phyloP scores from a whole-genome alignment of 2,888 invertebrate species.

The Ormyrus pomaceus region DNA sequence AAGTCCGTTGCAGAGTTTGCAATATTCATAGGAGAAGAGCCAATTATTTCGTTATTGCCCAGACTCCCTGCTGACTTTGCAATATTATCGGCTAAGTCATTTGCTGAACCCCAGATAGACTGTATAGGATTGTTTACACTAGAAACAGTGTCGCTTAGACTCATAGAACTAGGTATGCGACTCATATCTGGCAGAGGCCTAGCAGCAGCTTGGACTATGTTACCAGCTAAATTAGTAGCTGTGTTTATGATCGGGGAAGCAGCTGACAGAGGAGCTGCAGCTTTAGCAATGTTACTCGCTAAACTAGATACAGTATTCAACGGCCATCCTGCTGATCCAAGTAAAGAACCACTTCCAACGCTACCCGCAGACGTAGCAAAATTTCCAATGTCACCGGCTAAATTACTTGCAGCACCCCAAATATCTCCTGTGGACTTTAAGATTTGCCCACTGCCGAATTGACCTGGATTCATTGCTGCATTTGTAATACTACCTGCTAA shows the following conservation, averaged over 20 bases:
- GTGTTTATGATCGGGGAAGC: background rate
- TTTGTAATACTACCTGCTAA: constrained; percentile 33
- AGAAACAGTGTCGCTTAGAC: too few relatives aligned
- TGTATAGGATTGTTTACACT: background rate
- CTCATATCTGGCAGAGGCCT: too few relatives aligned
- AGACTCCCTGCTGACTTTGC: background rate
- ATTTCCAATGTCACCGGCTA: constrained; percentile 20
- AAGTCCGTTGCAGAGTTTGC: constrained; percentile 4
- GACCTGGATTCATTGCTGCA: background rate
- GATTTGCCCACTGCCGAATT: background rate
- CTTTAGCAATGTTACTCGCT: constrained; percentile 19
- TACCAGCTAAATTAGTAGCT: background rate
- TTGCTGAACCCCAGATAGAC: background rate
- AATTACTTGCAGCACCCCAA: constrained; percentile 33
- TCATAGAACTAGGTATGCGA: background rate
- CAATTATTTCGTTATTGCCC: background rate
- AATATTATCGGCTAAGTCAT: background rate
- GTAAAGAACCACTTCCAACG: background rate
- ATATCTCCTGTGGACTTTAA: constrained; percentile 16
- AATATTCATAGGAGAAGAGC: background rate
- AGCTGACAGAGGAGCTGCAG: background rate
- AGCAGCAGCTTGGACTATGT: too few relatives aligned
- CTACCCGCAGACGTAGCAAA: background rate
- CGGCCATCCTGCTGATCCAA: background rate
- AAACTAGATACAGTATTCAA: constrained; percentile 17